These are phyloP conservation scores for Aspiorhynchus laticeps DNA, from an alignment of 2,113 vertebrate genomes.

Conservation along the genomic window DNA sequence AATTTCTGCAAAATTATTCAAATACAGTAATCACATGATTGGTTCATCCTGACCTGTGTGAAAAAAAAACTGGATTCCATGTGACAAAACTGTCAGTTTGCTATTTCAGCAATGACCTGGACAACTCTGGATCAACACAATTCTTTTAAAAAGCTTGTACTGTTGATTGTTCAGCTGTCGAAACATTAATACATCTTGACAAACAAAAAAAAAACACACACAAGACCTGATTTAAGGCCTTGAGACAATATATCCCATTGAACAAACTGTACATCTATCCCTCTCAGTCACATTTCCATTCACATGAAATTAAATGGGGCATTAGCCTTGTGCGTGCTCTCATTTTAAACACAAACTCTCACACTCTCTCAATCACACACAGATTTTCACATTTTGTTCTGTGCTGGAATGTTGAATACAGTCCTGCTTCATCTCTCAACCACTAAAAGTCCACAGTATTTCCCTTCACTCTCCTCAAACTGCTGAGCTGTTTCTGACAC, in stretches of 20 bases:
- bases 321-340: neutral
- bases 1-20: neutral
- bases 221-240: neutral
- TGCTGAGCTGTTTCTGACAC: slow-evolving; percentile 12
- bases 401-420: slow-evolving; percentile 9
- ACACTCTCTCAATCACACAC: neutral
- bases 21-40: neutral
- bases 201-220: neutral
- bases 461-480: neutral
- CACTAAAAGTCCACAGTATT: neutral
- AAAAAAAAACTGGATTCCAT: neutral
- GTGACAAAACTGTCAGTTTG: neutral
- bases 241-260: neutral
- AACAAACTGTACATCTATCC: neutral
- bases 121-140: neutral
- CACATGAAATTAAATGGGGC: neutral
- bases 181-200: neutral
- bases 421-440: neutral
- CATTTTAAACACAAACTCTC: slow-evolving; percentile 22
- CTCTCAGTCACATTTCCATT: neutral
- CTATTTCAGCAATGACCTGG: neutral
- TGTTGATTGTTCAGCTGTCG: neutral
- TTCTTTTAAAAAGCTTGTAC: neutral
- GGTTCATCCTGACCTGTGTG: neutral
- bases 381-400: slow-evolving; percentile 23